phyloP scores from a whole-genome alignment of 1,140 invertebrate species.

The Leptinotarsa defecta region DNA sequence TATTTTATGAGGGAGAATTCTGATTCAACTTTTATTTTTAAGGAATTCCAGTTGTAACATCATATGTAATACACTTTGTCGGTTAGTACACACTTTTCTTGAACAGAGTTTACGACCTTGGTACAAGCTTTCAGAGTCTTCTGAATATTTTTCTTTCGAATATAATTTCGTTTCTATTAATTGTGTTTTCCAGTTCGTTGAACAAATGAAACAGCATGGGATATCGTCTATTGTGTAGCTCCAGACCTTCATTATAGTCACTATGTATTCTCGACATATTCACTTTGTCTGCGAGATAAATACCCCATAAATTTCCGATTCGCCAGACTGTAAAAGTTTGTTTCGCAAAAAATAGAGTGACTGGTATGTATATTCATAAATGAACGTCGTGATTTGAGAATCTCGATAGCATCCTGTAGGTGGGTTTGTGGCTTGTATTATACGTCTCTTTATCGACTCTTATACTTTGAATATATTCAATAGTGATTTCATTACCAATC shows the following conservation, averaged over 20 bases:
- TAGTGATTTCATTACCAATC: constrained; percentile 8
- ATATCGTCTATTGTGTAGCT: neutral
- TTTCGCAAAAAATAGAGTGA: constrained; percentile 19
- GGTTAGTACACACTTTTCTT: too few species aligned
- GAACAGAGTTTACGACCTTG: too few species aligned
- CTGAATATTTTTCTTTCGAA: too few species aligned
- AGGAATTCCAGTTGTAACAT: too few species aligned
- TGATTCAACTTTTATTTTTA: too few species aligned
- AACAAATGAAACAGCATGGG: neutral
- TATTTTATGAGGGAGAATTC: too few species aligned
- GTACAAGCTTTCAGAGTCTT: too few species aligned
- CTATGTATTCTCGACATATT: neutral
- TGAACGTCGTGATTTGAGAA: constrained; percentile 26
- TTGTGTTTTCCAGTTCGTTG: too few species aligned
- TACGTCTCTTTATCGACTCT: constrained; percentile 5
- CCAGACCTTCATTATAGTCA: neutral
- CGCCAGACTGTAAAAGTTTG: constrained; percentile 13
- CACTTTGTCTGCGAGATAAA: constrained; percentile 14
- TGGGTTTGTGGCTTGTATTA: constrained; percentile 19
- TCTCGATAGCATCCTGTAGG: constrained; percentile 23
- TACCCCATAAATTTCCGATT: constrained; percentile 21
- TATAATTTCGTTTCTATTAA: too few species aligned
- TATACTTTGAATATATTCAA: constrained; percentile 10
- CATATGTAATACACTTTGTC: too few species aligned
- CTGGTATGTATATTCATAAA: constrained; percentile 28